Conservation (phyloP, 37 sponge, comb jelly and placozoan genomes). For the Ianthella basta region DNA sequence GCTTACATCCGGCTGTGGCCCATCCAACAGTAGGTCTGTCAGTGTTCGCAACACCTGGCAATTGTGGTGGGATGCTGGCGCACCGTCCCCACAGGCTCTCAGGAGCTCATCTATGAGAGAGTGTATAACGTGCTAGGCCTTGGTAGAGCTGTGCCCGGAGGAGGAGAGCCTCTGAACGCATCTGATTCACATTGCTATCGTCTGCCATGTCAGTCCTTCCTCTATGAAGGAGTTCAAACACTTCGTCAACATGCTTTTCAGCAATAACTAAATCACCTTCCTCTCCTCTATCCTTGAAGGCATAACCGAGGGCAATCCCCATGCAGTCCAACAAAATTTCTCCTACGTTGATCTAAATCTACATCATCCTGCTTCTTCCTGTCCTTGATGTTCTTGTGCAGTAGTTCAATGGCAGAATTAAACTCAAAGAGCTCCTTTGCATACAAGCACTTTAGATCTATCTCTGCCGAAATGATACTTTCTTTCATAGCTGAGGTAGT, state of each 20-base stretch:
- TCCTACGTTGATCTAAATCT: neutral
- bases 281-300: constrained; percentile 2
- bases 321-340: neutral
- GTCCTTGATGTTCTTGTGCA: neutral
- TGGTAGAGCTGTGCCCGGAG: constrained; percentile 4
- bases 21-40: neutral
- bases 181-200: neutral
- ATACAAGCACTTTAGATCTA: neutral
- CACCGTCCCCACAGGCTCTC: neutral
- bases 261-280: neutral
- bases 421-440: neutral
- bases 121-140: neutral
- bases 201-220: no score
- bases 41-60: neutral
- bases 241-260: neutral
- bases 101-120: neutral
- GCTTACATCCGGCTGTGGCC: neutral
- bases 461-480: no score
- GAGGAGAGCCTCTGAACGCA: neutral
- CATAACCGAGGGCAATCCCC: neutral
- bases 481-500: neutral
- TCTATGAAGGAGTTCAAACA: neutral
- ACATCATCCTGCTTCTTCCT: neutral
- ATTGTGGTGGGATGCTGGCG: neutral
- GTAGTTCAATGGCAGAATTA: neutral